Evolutionary conservation across 2,113 vertebrate genomes (phyloP), one percentile per base, ranked within the genome.

Genomic region (Oncorhynchus nerka): DNA sequence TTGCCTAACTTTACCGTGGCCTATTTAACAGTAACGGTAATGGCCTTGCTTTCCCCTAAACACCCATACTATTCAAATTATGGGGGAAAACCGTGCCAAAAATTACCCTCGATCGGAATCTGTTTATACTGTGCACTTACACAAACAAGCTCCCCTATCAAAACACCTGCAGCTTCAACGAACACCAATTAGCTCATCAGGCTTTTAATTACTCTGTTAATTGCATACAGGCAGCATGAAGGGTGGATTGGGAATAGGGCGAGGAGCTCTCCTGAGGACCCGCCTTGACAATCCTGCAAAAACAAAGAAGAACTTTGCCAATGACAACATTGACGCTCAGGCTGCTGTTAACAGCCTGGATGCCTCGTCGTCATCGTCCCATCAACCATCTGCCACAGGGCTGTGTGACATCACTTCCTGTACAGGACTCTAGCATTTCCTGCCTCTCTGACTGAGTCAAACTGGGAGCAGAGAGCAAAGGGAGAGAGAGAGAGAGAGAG

Each of bases 181-280:
- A 96, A 95, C 95, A 94, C 95, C 97, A 97, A 97, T 97, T 98
- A 98, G 96, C 96, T 98, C 96, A 96, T 98, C 96, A 97, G 96
- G 95, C 95, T 96, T 97, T 97, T 99, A 99, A 98, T 98, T 97
- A 98, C 96, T 95, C 95, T 96, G 96, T 96, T 99, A 99, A 99
- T 99, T 97, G 96, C 95, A 94, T 93, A 92, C 96, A 97, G 95
- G 96, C 96, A 94, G 95, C 94, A 92, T 94, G 94, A 95, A 95
- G 95, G 95, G 94, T 93, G 94, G 95, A 93, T 94, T 89, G 94
- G 95, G 95, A 96, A 96, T 95, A 92, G 94, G 94, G 91, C 87
- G 86, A 85, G 77, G 86, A 79, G 85, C 87, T 85, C 93, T 93
- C 91, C 78, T 78, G 92, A 92, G 94, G 90, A 93, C 90, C 88